phyloP scores from a whole-genome alignment of 2,888 invertebrate genomes.

The Stenodera caucasica region DNA sequence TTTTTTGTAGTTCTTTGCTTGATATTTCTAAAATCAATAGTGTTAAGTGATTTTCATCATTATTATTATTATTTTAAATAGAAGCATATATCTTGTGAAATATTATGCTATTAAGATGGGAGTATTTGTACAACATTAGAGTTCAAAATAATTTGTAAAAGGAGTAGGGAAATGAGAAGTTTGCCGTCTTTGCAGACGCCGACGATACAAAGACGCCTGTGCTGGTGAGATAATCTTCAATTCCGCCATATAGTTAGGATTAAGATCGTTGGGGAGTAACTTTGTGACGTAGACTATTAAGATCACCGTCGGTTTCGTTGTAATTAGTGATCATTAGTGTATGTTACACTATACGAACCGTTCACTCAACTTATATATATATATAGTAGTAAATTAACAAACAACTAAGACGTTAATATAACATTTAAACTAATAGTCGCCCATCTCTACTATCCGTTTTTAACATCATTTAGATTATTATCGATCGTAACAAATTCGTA shows the following conservation, averaged over 20 bases:
- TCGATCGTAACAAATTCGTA: constrained; percentile 25
- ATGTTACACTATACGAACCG: constrained; percentile 39
- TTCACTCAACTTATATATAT: constrained; percentile 45
- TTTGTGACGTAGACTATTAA: constrained; percentile 37
- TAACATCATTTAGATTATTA: constrained; percentile 12
- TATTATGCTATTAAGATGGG: neutral
- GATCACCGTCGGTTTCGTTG: constrained; percentile 37
- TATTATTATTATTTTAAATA: neutral
- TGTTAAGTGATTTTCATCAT: neutral
- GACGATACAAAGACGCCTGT: constrained; percentile 15
- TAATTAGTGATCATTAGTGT: constrained; percentile 49
- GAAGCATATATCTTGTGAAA: neutral
- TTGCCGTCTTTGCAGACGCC: constrained; percentile 8
- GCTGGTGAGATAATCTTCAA: constrained; percentile 35
- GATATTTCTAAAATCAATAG: no score
- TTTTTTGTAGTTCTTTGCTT: constrained; percentile 22
- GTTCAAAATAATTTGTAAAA: neutral
- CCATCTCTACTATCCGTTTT: neutral
- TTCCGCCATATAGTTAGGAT: constrained; percentile 35
- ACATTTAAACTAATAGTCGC: neutral
- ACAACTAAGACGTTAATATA: constrained; percentile 35
- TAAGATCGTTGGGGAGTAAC: constrained; percentile 38
- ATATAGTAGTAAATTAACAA: constrained; percentile 43
- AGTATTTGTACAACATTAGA: neutral
- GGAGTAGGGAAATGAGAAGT: neutral